Evolutionary conservation across 2,797 vertebrate genomes (phyloP), one percentile per base, ranked within the genome.

Genomic region (Brachyalestes nurse): DNA sequence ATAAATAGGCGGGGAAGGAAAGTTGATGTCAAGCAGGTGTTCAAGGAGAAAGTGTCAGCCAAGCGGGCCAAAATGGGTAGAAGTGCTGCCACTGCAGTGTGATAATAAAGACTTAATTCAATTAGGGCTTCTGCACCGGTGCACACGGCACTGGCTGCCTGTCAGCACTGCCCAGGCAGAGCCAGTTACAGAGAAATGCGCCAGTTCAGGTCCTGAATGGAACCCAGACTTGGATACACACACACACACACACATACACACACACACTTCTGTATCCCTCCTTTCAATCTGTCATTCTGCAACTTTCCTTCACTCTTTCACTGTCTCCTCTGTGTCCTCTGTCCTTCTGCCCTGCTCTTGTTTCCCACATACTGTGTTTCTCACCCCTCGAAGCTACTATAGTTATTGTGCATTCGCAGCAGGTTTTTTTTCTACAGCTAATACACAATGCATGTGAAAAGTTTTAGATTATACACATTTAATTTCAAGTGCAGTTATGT

Each of bases 1-100:
- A 94, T 93, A 93, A 94, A 94, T 93, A 93, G 91, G 92, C 78
- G 88, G 89, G 51, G 80, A 81, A 83, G 91, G 92, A 92, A 93
- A 93, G 94, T 92, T 93, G 93, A 93, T 94, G 93, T 94, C 93
- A 94, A 94, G 92, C 93, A 94, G 94, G 92, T 94, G 91, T 94
- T 95, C 93, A 95, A 95, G 94, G 94, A 94, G 93, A 94, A 94
- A 94, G 92, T 95, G 93, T 95, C 93, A 95, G 94, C 93, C 93
- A 94, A 93, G 90, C 89, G 85, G 92, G 88, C 90, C 86, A 67
- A 73, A 89, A 74, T 76, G 79, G 73, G 83, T 72, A 93, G 93
- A 94, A 94, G 89, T 94, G 93, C 93, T 93, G 93, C 92, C 92
- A 92, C 92, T 93, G 93, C 93, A 94, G 92, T 91, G 91, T 89